phyloP scores from a whole-genome alignment of 2,113 vertebrate species.

The Rissa tridactyla region DNA sequence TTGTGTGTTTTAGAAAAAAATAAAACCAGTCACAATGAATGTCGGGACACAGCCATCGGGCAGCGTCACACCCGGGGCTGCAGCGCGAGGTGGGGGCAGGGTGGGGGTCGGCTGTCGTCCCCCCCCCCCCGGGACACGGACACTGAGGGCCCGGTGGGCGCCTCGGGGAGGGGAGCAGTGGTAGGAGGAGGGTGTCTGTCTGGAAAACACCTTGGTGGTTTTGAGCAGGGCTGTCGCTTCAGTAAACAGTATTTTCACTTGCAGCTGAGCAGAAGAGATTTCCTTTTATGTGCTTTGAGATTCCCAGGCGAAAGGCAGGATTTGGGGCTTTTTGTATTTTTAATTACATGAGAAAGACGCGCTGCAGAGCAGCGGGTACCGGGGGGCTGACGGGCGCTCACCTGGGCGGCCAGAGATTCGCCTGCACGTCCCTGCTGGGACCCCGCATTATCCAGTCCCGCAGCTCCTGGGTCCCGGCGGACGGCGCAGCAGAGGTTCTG shows the following conservation, averaged over 20 bases:
- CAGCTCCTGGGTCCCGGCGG: fast-evolving
- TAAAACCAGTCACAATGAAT: background rate
- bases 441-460: background rate
- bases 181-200: background rate
- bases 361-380: background rate
- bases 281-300: background rate
- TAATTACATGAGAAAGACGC: no score
- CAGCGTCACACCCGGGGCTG: background rate
- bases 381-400: background rate
- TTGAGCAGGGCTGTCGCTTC: background rate
- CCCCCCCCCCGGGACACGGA: background rate
- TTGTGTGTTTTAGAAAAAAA: background rate
- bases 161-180: background rate
- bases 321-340: background rate
- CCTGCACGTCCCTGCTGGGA: background rate
- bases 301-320: background rate
- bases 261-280: background rate
- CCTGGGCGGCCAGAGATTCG: background rate
- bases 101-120: background rate
- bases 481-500: background rate
- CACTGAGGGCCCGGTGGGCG: fast-evolving
- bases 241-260: background rate
- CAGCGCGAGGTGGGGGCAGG: background rate
- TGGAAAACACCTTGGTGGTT: background rate
- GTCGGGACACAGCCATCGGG: background rate